These are phyloP conservation scores for Rhagoletis pomonella DNA, from an alignment of 1,140 invertebrate species.

Conservation along the genomic window DNA sequence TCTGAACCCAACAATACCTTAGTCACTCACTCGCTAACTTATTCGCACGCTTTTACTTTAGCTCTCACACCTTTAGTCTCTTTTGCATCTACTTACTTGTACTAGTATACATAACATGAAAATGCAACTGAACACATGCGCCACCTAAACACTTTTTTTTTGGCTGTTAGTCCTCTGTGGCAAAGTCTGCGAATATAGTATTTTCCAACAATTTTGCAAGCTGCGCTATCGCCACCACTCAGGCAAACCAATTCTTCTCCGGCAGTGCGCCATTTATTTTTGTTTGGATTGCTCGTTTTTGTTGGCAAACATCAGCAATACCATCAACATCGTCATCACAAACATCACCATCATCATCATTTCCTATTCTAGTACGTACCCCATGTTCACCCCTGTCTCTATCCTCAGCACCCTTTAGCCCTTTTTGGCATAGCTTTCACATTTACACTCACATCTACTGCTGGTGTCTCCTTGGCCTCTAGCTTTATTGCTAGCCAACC, in stretches of 20 bases:
- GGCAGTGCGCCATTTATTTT: background rate
- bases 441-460: background rate
- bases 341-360: constrained; percentile 39
- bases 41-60: background rate
- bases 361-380: background rate
- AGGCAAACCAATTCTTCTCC: background rate
- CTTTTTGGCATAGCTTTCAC: constrained; percentile 9
- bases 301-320: constrained; percentile 32
- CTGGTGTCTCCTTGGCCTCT: constrained; percentile 2
- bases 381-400: background rate
- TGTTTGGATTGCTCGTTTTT: constrained; percentile 8
- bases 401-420: no score
- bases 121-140: background rate
- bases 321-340: constrained; percentile 45
- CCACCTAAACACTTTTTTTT: background rate
- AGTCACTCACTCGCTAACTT: background rate
- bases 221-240: background rate
- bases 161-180: background rate
- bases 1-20: background rate
- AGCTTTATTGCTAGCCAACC: constrained; percentile 43
- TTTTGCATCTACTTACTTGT: background rate
- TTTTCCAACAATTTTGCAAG: background rate
- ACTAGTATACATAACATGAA: background rate
- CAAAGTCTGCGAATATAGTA: no score
- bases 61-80: no score